phyloP scores from a whole-genome alignment of 2,113 vertebrate genomes.

The Microtus montanus region DNA sequence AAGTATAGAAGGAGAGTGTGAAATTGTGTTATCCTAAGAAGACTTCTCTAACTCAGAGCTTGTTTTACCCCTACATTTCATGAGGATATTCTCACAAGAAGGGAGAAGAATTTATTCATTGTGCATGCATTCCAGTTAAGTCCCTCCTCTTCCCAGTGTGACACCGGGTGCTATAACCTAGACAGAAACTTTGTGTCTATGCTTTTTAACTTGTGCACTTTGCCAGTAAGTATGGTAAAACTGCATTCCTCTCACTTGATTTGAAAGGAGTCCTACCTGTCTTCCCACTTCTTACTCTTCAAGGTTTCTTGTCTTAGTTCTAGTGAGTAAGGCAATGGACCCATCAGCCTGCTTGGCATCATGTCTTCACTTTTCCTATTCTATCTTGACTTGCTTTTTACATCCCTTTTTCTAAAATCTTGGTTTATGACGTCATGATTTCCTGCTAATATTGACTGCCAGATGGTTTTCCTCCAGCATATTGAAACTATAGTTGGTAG shows the following conservation, averaged over 20 bases:
- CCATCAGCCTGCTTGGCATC: no score
- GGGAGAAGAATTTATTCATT: background rate
- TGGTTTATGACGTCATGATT: no score
- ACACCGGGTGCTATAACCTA: background rate
- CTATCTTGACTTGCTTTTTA: no score
- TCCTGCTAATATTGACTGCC: no score
- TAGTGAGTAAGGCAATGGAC: no score
- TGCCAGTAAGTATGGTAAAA: background rate
- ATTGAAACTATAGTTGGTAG: no score
- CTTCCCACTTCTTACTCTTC: no score
- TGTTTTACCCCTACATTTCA: background rate
- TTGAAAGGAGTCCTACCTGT: no score
- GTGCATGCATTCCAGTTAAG: background rate
- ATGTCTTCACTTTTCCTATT: no score
- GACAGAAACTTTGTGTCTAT: background rate
- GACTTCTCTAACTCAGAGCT: slow-evolving; percentile 27
- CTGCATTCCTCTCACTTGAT: background rate
- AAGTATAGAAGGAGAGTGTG: slow-evolving; percentile 7
- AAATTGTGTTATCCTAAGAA: slow-evolving; percentile 47
- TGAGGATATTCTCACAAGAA: slow-evolving; percentile 17
- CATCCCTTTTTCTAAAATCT: no score
- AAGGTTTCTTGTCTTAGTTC: no score
- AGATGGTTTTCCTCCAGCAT: no score
- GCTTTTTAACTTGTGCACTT: background rate
- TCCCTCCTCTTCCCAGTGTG: background rate